Evolutionary conservation across 1,140 invertebrate genomes (phyloP).

Genomic region (Teleogryllus occipitalis): DNA sequence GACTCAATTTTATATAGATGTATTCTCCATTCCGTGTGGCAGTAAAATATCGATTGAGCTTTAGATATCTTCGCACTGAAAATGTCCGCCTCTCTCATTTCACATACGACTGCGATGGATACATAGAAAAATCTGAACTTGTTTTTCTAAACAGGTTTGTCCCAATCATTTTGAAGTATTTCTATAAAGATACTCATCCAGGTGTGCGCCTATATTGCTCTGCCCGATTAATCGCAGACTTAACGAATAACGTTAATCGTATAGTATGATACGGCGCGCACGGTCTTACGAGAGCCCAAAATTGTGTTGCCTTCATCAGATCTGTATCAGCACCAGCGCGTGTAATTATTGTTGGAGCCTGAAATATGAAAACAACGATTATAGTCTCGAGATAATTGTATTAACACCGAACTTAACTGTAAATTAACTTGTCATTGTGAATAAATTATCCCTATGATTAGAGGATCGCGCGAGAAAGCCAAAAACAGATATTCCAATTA

Average conservation of each 20-base stretch:
- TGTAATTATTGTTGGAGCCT: background rate
- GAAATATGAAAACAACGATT: constrained; percentile 1
- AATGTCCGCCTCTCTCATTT: background rate
- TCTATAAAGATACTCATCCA: constrained; percentile 5
- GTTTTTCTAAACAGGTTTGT: background rate
- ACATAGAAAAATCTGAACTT: background rate
- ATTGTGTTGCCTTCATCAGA: constrained; percentile 4
- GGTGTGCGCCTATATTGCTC: background rate
- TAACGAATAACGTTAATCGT: background rate
- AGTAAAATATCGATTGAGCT: background rate
- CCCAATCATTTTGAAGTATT: background rate
- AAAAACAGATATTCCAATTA: constrained; percentile 6
- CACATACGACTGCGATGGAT: background rate
- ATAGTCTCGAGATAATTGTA: background rate
- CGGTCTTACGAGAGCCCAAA: background rate
- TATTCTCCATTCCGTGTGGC: too few relatives aligned
- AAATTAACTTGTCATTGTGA: constrained; percentile 1
- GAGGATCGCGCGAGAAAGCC: background rate
- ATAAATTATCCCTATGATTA: constrained; percentile 6
- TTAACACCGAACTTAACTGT: background rate
- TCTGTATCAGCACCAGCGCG: background rate
- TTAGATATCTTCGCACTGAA: background rate
- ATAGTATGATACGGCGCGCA: background rate
- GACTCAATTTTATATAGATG: too few relatives aligned
- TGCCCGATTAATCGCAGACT: background rate